These are phyloP conservation scores for Apodemia mormo DNA, from an alignment of 2,888 invertebrate genomes.

Conservation along the genomic window DNA sequence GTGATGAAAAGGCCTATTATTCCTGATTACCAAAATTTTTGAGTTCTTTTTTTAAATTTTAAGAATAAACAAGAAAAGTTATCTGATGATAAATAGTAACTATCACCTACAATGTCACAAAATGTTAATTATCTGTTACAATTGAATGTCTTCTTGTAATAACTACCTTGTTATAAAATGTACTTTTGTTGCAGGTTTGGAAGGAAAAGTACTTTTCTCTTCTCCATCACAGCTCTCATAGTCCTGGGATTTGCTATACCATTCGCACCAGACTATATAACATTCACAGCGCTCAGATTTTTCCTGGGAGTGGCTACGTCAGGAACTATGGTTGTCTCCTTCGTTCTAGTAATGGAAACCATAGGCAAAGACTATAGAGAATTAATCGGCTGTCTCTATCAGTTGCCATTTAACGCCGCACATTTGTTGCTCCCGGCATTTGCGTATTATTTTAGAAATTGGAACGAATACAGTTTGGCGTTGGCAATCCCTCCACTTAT, in stretches of 20 bases:
- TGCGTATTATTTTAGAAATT: constrained; percentile 84
- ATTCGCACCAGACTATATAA: constrained; percentile 81
- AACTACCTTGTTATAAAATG: neutral
- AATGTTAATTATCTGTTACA: too few species aligned
- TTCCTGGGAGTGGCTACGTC: constrained; percentile 88
- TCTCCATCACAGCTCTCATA: constrained; percentile 85
- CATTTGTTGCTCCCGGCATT: constrained; percentile 84
- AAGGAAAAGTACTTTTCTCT: constrained; percentile 86
- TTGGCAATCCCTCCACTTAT: constrained; percentile 83
- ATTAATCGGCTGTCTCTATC: constrained; percentile 83
- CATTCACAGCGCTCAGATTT: constrained; percentile 85
- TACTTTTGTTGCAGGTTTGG: constrained; percentile 83
- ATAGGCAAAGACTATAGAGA: constrained; percentile 80
- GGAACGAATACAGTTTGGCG: constrained; percentile 84
- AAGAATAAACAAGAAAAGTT: too few species aligned
- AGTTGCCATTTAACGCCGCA: constrained; percentile 86
- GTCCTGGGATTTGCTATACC: constrained; percentile 85
- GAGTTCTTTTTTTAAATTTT: too few species aligned
- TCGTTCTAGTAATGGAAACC: constrained; percentile 86
- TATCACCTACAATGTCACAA: too few species aligned
- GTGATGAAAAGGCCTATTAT: too few species aligned
- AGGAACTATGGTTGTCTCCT: constrained; percentile 90
- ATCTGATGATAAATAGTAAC: too few species aligned
- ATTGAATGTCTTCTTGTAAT: neutral
- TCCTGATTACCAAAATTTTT: too few species aligned